Percentiles rank a stretch among this genome's conserved stretches.
Evolutionary conservation across 2,797 vertebrate genomes (phyloP).

Genomic region (Pyrocephalus nanus): DNA sequence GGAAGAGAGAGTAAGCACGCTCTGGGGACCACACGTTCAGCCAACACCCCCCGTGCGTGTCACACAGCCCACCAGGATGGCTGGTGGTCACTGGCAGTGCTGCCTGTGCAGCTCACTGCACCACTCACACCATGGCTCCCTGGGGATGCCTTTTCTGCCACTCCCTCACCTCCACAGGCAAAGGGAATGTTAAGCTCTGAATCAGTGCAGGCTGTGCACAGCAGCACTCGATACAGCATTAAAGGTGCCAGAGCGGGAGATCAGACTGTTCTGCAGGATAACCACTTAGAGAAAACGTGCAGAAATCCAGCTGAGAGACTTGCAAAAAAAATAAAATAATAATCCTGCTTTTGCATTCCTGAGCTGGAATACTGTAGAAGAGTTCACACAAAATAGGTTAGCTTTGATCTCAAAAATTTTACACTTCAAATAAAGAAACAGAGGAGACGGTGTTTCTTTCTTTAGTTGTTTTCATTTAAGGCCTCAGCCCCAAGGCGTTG

Average conservation of each 20-base stretch:
- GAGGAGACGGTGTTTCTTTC: not conserved
- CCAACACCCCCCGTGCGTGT: rapidly evolving
- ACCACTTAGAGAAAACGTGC: not conserved
- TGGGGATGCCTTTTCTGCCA: not conserved
- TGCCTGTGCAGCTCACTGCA: not conserved
- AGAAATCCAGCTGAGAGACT: not conserved
- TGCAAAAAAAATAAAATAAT: not conserved
- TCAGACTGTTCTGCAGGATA: not conserved
- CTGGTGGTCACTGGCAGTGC: not conserved
- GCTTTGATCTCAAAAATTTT: constrained; percentile 25
- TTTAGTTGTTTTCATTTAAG: not conserved
- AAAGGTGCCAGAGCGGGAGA: not conserved
- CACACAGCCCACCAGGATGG: not conserved
- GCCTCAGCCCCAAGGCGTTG: not conserved
- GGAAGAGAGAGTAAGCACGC: not conserved
- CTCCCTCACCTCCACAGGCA: not conserved
- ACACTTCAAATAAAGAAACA: not conserved
- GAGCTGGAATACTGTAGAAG: not conserved
- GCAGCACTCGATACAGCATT: not conserved
- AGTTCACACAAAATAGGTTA: constrained; percentile 19
- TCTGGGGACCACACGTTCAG: not conserved
- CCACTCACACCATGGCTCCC: not conserved
- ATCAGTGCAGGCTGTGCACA: not conserved
- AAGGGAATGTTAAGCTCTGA: not conserved
- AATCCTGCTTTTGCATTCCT: not conserved